Base-by-base conservation (phyloP, 1,140 invertebrate species). In the Pomacea maculata region DNA sequence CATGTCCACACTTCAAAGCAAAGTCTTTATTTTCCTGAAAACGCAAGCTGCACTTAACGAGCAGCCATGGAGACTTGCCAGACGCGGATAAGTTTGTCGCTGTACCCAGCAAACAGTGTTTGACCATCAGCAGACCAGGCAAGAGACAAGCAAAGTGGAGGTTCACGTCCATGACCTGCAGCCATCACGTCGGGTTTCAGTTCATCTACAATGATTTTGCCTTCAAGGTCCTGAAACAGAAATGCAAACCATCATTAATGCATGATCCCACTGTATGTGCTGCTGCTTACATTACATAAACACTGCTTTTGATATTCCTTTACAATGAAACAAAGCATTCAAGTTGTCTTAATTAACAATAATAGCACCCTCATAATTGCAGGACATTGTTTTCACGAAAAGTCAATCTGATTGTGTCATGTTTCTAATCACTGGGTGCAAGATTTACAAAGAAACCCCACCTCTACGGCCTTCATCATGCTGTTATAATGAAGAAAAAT, bases 41-140 rank as follows among this genome's bases (percentile, higher is more conserved):
- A 29, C 9, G 19, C 54, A 78, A 1, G 34, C 3, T 63, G 2
- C 63, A 57, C 75, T 86, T 85, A 88, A 83, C 87, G 74, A 65
- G 86, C 83, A 57, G 89, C 87, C 88, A 89, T 90, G 63, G 90
- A 91, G 52, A 99, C 98, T 93, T 99, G 97, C 98, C 98, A 99
- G 73, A 99, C 98, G 91, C 99, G 94, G 91, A 99, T 99, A 74
- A 95, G 95, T 91, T 98, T 99, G 92, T 99, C 99, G 55, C 97
- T 98, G 93, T 99, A 99, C 74, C 99, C 99, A 92, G 98, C 98
- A 92, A 99, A 99, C 83, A 99, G 93, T 64, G 98, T 99, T 92
- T 99, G 97, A 84, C 99, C 99, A 93, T 99, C 98, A 76, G 96
- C 97, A 81, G 98, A 99, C 99, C 99, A 99, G 12, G 99, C 98